phyloP scores from a whole-genome alignment of 2,797 vertebrate genomes.

The Halcyon smyrnensis region DNA sequence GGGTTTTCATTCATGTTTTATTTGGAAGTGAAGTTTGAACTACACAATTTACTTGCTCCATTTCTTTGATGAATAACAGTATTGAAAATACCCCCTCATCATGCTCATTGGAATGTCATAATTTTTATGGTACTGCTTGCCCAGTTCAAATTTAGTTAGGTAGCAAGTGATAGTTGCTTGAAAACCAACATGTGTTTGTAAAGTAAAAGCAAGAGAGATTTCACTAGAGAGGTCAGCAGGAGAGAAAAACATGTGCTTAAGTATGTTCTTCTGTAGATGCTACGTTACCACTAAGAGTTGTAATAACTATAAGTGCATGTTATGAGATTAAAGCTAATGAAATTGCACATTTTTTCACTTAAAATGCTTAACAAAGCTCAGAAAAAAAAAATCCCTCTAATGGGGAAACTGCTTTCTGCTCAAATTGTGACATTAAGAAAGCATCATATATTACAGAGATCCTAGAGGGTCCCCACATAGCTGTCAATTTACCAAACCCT shows the following conservation, averaged over 20 bases:
- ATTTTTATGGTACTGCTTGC: not conserved
- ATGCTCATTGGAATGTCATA: slow-evolving; percentile 29
- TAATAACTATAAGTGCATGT: slow-evolving; percentile 9
- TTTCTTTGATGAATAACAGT: slow-evolving; percentile 60
- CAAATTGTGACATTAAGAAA: not conserved
- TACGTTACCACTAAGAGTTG: not conserved
- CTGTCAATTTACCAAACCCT: not conserved
- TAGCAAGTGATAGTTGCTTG: not conserved
- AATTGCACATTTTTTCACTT: not conserved
- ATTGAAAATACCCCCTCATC: slow-evolving; percentile 12
- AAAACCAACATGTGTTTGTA: not conserved
- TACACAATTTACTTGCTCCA: slow-evolving; percentile 22
- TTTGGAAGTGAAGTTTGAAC: slow-evolving; percentile 60
- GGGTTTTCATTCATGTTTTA: slow-evolving; percentile 44
- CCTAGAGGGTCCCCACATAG: not conserved
- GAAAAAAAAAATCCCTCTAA: not conserved
- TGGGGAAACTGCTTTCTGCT: not conserved
- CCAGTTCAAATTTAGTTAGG: not conserved
- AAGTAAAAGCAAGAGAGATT: not conserved
- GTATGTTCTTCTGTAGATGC: not conserved
- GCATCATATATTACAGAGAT: not conserved
- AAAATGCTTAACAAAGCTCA: not conserved
- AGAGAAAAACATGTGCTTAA: not conserved
- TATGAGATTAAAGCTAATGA: slow-evolving; percentile 37
- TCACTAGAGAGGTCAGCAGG: not conserved